These are phyloP conservation scores for Drosophila rhopaloa DNA, from an alignment of 1,140 invertebrate species.

Conservation along the genomic window DNA sequence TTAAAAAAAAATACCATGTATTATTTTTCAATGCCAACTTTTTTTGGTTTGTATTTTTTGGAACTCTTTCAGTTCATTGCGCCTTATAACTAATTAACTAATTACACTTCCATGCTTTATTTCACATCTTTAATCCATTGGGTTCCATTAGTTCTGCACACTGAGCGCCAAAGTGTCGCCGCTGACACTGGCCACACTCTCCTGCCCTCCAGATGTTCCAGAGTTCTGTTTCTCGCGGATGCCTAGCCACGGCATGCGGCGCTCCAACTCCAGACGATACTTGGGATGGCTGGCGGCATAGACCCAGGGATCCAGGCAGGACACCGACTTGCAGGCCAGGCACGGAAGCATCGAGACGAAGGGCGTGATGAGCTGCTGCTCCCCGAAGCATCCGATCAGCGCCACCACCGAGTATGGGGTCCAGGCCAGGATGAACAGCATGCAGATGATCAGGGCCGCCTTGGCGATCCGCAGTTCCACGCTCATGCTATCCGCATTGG, in stretches of 20 bases:
- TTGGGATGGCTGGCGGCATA: constrained; percentile 92
- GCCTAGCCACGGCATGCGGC: constrained; percentile 90
- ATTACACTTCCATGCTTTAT: neutral
- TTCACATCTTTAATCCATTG: neutral
- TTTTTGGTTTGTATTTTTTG: constrained; percentile 74
- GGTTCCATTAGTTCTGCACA: constrained; percentile 57
- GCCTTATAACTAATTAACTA: constrained; percentile 28
- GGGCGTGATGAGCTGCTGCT: constrained; percentile 88
- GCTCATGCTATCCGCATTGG: constrained; percentile 87
- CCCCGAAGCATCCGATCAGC: constrained; percentile 90
- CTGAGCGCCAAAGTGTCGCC: constrained; percentile 70
- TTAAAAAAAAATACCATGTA: neutral
- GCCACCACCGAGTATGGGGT: constrained; percentile 90
- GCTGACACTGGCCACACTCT: constrained; percentile 70
- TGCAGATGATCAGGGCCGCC: constrained; percentile 91
- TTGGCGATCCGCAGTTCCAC: constrained; percentile 91
- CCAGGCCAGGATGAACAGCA: constrained; percentile 90
- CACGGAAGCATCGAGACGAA: constrained; percentile 90
- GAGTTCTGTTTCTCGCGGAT: constrained; percentile 85
- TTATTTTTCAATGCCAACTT: constrained; percentile 68
- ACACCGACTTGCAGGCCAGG: constrained; percentile 89
- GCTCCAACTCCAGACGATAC: constrained; percentile 89
- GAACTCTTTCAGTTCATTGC: constrained; percentile 79
- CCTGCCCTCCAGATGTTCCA: constrained; percentile 40
- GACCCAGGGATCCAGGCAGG: constrained; percentile 92